Evolutionary conservation across 2,888 invertebrate genomes (phyloP), one percentile per base, ranked within the genome.

Genomic region (Drosophila tripunctata): DNA sequence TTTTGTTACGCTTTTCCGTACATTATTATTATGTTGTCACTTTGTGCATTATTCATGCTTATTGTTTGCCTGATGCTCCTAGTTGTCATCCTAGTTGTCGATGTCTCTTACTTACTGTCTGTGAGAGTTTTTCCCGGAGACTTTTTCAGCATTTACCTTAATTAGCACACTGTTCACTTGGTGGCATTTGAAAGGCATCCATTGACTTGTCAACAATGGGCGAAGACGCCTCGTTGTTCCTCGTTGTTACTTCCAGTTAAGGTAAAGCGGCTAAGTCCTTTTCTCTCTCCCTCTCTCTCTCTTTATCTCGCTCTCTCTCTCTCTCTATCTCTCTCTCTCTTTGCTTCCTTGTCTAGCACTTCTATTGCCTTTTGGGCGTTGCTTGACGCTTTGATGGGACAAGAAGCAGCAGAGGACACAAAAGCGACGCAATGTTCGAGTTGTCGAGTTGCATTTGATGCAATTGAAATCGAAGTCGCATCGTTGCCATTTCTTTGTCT

Each of bases 391-490:
- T 71, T 71, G 67, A 64, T 58, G 72, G 14, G 14, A 17, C 6
- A 4, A 7, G 0, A 10, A 8, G 27, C n/a, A 14, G 19, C 19
- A 4, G 21, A 38, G n/a, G 31, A 14, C 24, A 12, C 7, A 7
- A 24, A 15, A 22, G 47, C 50, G 52, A 48, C 55, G 58, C 27
- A 35, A 22, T 33, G 41, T 22, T 44, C 50, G 54, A 52, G 68
- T 56, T 67, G 76, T 79, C 50, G 66, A 66, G 70, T 64, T 79
- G 81, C 78, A 80, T 69, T 78, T 75, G 78, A 51, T 56, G 68
- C 78, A 80, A 80, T 78, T 75, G 81, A 80, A 78, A 80, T 77
- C 78, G 78, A 80, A 78, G 80, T 77, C 57, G 78, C 77, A 80
- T 67, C 68, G 63, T 50, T 47, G 56, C 50, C 62, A 55, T 57